phyloP scores from a whole-genome alignment of 2,113 vertebrate genomes.

The Elanus axillaris region DNA sequence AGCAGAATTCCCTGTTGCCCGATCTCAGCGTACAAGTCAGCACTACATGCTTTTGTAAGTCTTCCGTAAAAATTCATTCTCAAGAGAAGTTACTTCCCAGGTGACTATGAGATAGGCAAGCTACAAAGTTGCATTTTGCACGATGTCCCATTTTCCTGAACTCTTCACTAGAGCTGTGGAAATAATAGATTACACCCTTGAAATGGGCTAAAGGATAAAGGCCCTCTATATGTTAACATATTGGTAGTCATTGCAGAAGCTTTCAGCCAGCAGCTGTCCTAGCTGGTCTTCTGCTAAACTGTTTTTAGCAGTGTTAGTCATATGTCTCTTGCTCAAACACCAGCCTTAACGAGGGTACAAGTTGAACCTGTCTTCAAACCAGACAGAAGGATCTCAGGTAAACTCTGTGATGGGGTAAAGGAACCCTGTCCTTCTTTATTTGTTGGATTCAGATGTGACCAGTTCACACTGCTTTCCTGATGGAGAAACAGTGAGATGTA shows the following conservation, averaged over 20 bases:
- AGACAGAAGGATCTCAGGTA: background rate
- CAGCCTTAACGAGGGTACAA: background rate
- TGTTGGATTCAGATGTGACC: background rate
- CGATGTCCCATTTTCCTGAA: background rate
- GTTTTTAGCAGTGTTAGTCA: background rate
- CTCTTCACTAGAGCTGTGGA: background rate
- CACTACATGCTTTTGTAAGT: background rate
- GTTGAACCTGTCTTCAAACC: background rate
- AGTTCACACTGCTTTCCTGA: background rate
- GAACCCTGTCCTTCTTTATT: background rate
- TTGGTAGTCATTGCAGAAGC: background rate
- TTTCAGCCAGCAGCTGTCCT: background rate
- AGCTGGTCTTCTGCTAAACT: background rate
- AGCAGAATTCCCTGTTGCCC: background rate
- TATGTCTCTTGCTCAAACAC: background rate
- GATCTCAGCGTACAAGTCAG: background rate
- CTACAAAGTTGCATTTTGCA: background rate
- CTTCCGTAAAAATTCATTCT: background rate
- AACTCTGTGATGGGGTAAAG: background rate
- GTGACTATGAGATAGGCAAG: background rate
- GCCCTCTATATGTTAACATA: rapidly evolving
- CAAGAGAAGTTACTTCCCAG: background rate
- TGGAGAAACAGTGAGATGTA: rapidly evolving
- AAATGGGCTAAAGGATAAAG: background rate
- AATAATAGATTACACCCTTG: background rate